phyloP scores from a whole-genome alignment of 2,113 vertebrate species.

The Rattus norvegicus region DNA sequence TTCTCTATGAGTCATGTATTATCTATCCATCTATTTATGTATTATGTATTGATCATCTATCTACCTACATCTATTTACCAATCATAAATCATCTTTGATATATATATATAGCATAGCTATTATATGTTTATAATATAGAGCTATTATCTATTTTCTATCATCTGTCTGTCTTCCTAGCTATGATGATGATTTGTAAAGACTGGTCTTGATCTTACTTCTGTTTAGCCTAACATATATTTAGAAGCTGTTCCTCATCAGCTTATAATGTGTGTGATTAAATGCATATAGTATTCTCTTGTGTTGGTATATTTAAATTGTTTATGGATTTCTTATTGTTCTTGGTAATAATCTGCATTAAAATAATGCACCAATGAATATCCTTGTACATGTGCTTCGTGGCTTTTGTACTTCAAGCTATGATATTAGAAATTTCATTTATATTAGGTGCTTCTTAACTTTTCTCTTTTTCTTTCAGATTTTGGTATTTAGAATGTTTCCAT shows the following conservation, averaged over 20 bases:
- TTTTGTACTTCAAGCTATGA: neutral
- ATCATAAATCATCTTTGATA: too few relatives aligned
- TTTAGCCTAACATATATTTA: neutral
- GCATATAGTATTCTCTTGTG: neutral
- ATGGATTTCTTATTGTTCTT: neutral
- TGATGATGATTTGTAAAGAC: neutral
- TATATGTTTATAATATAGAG: too few relatives aligned
- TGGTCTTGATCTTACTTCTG: neutral
- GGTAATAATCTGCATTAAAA: neutral
- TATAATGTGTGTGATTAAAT: neutral
- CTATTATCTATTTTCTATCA: neutral
- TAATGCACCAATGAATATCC: neutral
- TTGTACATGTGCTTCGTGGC: neutral
- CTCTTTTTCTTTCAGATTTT: constrained; percentile 1
- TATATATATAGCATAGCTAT: too few relatives aligned
- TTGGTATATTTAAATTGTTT: neutral
- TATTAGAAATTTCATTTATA: neutral
- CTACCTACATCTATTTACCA: too few relatives aligned
- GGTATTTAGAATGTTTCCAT: neutral
- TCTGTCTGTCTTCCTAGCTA: neutral
- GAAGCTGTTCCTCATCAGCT: neutral
- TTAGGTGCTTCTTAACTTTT: neutral
- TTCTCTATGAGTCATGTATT: neutral
- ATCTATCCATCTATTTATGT: neutral
- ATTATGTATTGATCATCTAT: too few relatives aligned